Percentiles rank a stretch among this genome's conserved stretches.
These are phyloP conservation scores for Melanchra persicariae DNA, from an alignment of 2,888 invertebrate species.

Conservation along the genomic window DNA sequence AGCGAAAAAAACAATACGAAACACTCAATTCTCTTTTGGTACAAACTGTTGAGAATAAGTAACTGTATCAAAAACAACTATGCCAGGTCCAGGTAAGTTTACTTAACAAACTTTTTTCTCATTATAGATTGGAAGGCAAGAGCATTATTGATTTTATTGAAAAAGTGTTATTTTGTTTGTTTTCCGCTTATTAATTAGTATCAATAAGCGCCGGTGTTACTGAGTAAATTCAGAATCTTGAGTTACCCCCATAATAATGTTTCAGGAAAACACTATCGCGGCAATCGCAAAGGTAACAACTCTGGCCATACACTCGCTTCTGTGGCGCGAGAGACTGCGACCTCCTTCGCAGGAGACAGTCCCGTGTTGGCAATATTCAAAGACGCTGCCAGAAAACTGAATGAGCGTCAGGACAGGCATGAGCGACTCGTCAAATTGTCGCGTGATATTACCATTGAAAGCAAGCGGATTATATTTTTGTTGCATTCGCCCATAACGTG, in stretches of 20 bases:
- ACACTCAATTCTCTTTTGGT: not conserved
- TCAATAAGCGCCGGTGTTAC: not conserved
- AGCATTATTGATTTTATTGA: not conserved
- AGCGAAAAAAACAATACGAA: not conserved
- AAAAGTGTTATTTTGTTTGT: not conserved
- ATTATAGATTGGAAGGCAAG: not conserved
- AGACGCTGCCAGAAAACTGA: constrained; percentile 92
- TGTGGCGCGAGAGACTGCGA: constrained; percentile 78
- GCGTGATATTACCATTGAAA: constrained; percentile 96
- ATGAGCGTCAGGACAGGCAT: constrained; percentile 95
- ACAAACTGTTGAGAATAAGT: not conserved
- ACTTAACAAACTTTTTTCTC: not conserved
- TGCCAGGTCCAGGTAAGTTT: constrained; percentile 77
- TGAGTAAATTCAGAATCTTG: not conserved
- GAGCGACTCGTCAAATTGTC: constrained; percentile 95
- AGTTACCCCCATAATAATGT: not conserved
- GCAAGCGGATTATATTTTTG: constrained; percentile 96
- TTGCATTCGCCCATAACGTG: constrained; percentile 93
- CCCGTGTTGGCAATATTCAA: constrained; percentile 92
- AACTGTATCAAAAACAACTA: constrained; percentile 37
- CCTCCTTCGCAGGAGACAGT: constrained; percentile 82
- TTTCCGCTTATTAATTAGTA: not conserved
- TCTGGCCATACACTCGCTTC: constrained; percentile 75
- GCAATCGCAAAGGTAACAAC: constrained; percentile 67
- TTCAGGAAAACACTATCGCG: constrained; percentile 77